These are phyloP conservation scores for Thamnophis sirtalis DNA, from an alignment of 2,113 vertebrate species.

Conservation along the genomic window DNA sequence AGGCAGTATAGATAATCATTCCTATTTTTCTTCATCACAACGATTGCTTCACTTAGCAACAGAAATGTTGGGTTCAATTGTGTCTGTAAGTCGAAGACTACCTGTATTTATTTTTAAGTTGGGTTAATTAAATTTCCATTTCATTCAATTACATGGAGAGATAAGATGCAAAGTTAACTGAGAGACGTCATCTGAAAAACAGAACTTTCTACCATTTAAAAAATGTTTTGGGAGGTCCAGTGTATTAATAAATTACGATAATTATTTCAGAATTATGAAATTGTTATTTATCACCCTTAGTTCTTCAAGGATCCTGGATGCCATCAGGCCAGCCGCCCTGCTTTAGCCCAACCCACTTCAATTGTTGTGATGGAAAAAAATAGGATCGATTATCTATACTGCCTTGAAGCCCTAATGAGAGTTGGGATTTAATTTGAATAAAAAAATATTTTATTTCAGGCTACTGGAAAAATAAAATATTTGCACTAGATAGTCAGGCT, in stretches of 20 bases:
- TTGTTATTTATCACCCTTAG: neutral
- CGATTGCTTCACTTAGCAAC: neutral
- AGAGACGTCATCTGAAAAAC: neutral
- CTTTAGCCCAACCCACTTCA: neutral
- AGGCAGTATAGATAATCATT: neutral
- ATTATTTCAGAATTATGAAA: neutral
- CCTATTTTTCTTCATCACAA: neutral
- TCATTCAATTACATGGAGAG: neutral
- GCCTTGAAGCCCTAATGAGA: neutral
- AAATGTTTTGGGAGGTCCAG: neutral
- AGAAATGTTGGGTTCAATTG: neutral
- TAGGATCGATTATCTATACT: neutral
- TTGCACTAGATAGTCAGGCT: neutral
- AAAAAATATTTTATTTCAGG: neutral
- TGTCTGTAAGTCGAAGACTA: neutral
- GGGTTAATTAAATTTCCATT: neutral
- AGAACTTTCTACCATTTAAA: neutral
- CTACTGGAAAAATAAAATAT: slow-evolving; percentile 22
- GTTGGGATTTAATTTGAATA: neutral
- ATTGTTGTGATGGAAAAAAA: neutral
- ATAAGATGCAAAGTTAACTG: neutral
- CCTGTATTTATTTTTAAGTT: neutral
- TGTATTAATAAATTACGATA: neutral
- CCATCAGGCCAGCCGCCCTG: neutral
- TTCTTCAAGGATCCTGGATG: neutral